These are phyloP conservation scores for Pogonocichla stellata DNA, from an alignment of 2,113 vertebrate species.

Conservation along the genomic window DNA sequence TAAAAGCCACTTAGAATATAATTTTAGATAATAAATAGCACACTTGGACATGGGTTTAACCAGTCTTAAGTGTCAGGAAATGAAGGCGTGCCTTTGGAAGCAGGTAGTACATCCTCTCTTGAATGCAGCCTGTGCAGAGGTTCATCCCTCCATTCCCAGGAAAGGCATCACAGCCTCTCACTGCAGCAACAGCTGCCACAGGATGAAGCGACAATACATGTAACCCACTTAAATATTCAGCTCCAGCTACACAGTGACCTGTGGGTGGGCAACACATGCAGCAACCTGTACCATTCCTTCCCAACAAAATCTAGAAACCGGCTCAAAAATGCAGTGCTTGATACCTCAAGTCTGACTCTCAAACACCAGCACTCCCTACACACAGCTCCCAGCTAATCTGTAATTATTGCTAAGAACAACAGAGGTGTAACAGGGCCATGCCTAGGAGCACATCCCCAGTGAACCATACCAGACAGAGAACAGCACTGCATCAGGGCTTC, in stretches of 20 bases:
- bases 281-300: neutral
- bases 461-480: neutral
- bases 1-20: neutral
- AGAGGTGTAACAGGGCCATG: neutral
- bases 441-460: neutral
- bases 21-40: neutral
- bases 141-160: neutral
- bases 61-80: neutral
- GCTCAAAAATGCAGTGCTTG: neutral
- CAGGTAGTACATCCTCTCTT: neutral
- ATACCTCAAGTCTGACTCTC: neutral
- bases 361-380: neutral
- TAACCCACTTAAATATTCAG: neutral
- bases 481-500: neutral
- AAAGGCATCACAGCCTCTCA: neutral
- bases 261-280: fast-evolving
- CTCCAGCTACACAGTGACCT: neutral
- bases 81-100: neutral
- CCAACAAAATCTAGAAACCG: neutral
- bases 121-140: neutral
- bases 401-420: neutral
- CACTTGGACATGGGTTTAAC: neutral
- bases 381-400: neutral
- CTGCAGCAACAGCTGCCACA: neutral
- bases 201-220: neutral